Evolutionary conservation across 2,888 invertebrate genomes (phyloP).

Genomic region (Spilosoma lubricipeda): DNA sequence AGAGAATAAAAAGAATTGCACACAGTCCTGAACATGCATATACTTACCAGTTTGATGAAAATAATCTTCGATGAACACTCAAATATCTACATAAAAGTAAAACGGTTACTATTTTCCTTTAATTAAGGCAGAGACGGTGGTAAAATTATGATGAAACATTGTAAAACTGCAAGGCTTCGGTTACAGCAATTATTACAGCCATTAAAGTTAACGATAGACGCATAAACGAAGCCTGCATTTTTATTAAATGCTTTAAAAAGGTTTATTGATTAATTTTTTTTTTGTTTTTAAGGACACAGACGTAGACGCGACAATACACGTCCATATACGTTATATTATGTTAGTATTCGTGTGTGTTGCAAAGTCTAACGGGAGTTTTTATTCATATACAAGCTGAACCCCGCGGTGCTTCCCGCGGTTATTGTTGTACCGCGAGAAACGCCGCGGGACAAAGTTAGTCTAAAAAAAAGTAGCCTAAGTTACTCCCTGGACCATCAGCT

Average conservation of each 20-base stretch:
- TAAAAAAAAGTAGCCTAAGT: too few species aligned
- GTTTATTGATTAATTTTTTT: background rate
- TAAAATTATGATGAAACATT: background rate
- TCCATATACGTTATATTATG: too few species aligned
- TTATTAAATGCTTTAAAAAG: background rate
- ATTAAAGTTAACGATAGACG: background rate
- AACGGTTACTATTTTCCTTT: background rate
- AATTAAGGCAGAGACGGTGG: background rate
- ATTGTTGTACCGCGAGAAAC: too few species aligned
- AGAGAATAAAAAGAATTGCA: too few species aligned
- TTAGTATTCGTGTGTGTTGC: too few species aligned
- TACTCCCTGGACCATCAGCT: too few species aligned
- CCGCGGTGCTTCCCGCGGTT: too few species aligned
- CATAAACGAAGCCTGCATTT: background rate
- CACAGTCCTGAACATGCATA: background rate
- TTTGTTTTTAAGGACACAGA: too few species aligned
- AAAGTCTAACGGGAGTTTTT: too few species aligned
- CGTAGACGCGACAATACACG: too few species aligned
- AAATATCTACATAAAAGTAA: background rate
- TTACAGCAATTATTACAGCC: background rate
- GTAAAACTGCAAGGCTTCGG: background rate
- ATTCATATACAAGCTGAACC: too few species aligned
- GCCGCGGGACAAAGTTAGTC: too few species aligned
- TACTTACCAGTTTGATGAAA: background rate
- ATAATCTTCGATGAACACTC: background rate